Evolutionary conservation across 2,888 invertebrate genomes (phyloP), one percentile per base, ranked within the genome.

Genomic region (Lithophane ornitopus): DNA sequence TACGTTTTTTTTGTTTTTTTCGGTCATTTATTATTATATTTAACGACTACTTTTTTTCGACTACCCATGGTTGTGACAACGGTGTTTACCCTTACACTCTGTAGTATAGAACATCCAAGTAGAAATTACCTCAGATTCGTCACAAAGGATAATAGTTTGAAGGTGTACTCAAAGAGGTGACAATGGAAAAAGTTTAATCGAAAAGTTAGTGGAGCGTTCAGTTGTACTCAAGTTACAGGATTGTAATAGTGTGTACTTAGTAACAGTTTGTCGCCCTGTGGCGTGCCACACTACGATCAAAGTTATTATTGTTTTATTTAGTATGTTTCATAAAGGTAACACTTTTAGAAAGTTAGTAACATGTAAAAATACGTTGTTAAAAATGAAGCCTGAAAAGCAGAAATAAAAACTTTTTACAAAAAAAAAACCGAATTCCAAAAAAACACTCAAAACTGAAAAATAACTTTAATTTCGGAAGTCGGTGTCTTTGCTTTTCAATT

Each of bases 161-260:
- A 77, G 56, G 74, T 65, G 59, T 59, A 59, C 39, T 56, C 70
- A 77, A 77, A 52, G 66, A 78, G 52, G 58, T 78, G 66, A 78
- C 62, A 71, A 80, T 71, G 39, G 78, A 54, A 78, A 80, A 80
- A 80, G 70, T 82, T 80, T 11, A 78, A 82, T 82, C 26, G 78
- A 67, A 82, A 80, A 82, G 83, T 82, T 80, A 78, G 80, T 26
- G 39, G 28, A 70, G 70, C 70, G 66, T 71, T 67, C 66, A 26
- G 52, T 39, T 81, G 49, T 81, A 79, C 56, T 52, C 44, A 39
- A 76, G 52, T 54, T 22, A 41, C 61, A 28, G n/a, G 22, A 41
- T 59, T n/a, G 14, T 65, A 63, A 69, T 46, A n/a, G 34, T 8
- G 26, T 26, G 34, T 28, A 58, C 49, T 69, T 49, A 49, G 63